Base-by-base conservation (phyloP, 2,888 invertebrate genomes). In the Parasteatoda lunata region DNA sequence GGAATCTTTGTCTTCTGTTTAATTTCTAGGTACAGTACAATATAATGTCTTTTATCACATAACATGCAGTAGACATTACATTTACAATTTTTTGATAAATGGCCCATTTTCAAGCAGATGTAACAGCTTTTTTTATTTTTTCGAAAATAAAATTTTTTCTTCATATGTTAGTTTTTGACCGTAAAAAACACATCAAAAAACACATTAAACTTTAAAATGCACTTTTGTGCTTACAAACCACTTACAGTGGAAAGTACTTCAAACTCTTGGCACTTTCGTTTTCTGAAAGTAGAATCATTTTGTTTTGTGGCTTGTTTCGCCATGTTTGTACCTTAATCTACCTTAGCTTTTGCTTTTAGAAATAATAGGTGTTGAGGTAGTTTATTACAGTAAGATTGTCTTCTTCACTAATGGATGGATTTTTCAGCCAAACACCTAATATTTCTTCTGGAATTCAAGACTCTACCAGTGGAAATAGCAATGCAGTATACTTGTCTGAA, bases 371-470 rank as follows among this genome's bases (percentile, higher is more conserved):
- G 45, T 6, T 68, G 45, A 13, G 51, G 5, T 7, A 68, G 52
- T 30, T 30, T 30, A 30, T 30, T 30, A 30, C 30, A 1, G 30
- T 15, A 30, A 2, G 1, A 9, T 54, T 54, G 54, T 54, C 54
- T 54, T 54, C 54, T 54, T 54, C 54, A 54, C 3, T 54, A 2
- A 54, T 1, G 3, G 7, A 15, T 5, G 72, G 70, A 71, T 51
- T 73, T n/a, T 79, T 68, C 51, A 89, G 85, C 91, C 91, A 91
- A 9, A 3, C 11, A 9, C 54, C 2, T 9, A 54, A 1, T 9
- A 54, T 11, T 11, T 54, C 54, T 3, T 54, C 54, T 11, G 11
- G 54, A 9, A 54, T 54, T 0, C 54, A 54, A 54, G 54, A 54
- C 7, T 54, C 7, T 11, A 54, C 11, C 54, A 54, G 11, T 9